A percentile compares a stretch with the other conserved stretches of the same genome.
Evolutionary conservation across 2,888 invertebrate species (phyloP).

Genomic region (Acholoe squamosa): DNA sequence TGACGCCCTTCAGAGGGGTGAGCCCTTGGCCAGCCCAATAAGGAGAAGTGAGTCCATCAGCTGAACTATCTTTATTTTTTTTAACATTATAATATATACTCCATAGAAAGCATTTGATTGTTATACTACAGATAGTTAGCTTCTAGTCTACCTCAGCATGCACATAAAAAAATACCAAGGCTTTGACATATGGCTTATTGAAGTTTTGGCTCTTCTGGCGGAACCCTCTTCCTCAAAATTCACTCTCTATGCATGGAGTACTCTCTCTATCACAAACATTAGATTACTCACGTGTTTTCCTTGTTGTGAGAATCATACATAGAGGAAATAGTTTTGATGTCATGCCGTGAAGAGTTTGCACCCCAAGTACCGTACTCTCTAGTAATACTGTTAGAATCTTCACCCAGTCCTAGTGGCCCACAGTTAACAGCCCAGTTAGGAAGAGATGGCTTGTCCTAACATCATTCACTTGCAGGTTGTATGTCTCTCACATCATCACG

Average conservation of each 20-base stretch:
- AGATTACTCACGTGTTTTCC: background rate
- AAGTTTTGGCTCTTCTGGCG: slow-evolving; percentile 37
- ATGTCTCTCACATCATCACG: background rate
- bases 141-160: background rate
- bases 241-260: background rate
- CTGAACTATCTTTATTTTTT: background rate
- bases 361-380: background rate
- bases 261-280: background rate
- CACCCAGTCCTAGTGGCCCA: background rate
- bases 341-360: slow-evolving; percentile 23
- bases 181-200: slow-evolving; percentile 31
- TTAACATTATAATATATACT: background rate
- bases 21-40: slow-evolving; percentile 91
- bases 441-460: background rate
- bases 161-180: background rate
- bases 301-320: background rate
- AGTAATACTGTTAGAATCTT: slow-evolving; percentile 6
- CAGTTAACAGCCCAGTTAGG: background rate
- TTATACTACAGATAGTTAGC: slow-evolving; percentile 27
- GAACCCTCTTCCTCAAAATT: slow-evolving; percentile 24
- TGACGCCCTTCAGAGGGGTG: slow-evolving; percentile 90
- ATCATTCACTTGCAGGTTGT: background rate
- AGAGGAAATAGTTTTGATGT: background rate
- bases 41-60: slow-evolving; percentile 86
- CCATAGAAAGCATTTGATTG: slow-evolving; percentile 15